A percentile compares a stretch with the other conserved stretches of the same genome.
These are phyloP conservation scores for Petrocephalus microphthalmus DNA, from an alignment of 2,113 vertebrate genomes.

Conservation along the genomic window DNA sequence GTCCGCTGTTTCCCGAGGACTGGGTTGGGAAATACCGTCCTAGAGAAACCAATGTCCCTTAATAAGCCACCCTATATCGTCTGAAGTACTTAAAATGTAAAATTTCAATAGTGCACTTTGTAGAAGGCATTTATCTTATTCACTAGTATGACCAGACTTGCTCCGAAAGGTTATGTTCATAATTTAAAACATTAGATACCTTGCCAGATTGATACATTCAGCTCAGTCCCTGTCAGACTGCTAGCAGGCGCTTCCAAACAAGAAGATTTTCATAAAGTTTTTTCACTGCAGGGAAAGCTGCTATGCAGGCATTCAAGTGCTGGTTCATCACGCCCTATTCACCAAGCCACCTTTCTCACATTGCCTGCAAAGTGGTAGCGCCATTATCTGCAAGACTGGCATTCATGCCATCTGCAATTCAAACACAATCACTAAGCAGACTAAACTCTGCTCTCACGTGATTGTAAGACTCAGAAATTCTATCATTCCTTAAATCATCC, in stretches of 20 bases:
- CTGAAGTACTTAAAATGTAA: background rate
- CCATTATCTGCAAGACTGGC: background rate
- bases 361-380: background rate
- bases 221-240: background rate
- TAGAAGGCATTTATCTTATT: background rate
- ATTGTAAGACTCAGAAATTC: background rate
- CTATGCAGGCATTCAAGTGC: background rate
- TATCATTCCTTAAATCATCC: background rate
- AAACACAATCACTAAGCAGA: background rate
- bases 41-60: background rate
- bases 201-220: background rate
- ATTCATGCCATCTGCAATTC: slow-evolving; percentile 11
- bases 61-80: background rate
- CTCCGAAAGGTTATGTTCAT: background rate
- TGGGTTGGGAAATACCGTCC: too few species aligned
- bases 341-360: background rate
- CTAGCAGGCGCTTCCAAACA: background rate
- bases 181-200: background rate
- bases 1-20: too few species aligned
- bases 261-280: background rate
- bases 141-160: background rate
- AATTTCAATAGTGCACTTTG: background rate
- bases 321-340: background rate
- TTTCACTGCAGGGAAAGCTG: background rate
- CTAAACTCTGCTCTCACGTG: background rate